Percentiles rank a stretch among this genome's conserved stretches.
Conservation (phyloP, 2,888 invertebrate genomes). For the Cheilosia grossa region DNA sequence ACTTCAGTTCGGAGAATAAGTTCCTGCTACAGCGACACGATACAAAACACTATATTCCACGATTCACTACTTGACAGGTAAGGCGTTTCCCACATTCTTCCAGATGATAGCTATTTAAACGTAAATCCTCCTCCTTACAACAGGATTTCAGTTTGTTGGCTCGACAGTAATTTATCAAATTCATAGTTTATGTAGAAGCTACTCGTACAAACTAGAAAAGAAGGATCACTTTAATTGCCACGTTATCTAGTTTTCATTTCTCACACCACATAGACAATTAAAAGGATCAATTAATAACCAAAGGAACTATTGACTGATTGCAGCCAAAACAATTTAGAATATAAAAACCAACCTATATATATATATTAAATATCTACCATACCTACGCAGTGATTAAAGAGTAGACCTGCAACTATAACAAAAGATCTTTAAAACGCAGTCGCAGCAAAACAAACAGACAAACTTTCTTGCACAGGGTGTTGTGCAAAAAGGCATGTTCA, state of each 20-base stretch:
- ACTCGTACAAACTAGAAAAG: constrained; percentile 5
- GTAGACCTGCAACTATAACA: too few species aligned
- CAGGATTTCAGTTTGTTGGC: constrained; percentile 52
- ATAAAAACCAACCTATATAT: too few species aligned
- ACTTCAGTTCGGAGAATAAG: constrained; percentile 42
- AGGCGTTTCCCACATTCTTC: not conserved
- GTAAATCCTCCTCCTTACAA: constrained; percentile 5
- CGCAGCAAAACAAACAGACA: constrained; percentile 20
- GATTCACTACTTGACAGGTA: constrained; percentile 36
- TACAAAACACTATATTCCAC: constrained; percentile 13
- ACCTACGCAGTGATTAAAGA: not conserved
- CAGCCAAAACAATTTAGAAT: not conserved
- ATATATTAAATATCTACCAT: not conserved
- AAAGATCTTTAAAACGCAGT: not conserved
- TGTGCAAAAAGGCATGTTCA: constrained; percentile 87
- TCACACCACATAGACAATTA: not conserved
- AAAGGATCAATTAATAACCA: not conserved
- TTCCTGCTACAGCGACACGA: constrained; percentile 46
- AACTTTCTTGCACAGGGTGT: constrained; percentile 55
- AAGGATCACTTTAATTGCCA: constrained; percentile 13
- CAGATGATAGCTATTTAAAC: not conserved
- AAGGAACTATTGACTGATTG: not conserved
- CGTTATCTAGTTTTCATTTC: constrained; percentile 15
- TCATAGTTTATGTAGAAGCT: constrained; percentile 35
- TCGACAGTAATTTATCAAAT: constrained; percentile 35